phyloP scores from a whole-genome alignment of 2,888 invertebrate species.

The Hirtodrosophila cameraria region DNA sequence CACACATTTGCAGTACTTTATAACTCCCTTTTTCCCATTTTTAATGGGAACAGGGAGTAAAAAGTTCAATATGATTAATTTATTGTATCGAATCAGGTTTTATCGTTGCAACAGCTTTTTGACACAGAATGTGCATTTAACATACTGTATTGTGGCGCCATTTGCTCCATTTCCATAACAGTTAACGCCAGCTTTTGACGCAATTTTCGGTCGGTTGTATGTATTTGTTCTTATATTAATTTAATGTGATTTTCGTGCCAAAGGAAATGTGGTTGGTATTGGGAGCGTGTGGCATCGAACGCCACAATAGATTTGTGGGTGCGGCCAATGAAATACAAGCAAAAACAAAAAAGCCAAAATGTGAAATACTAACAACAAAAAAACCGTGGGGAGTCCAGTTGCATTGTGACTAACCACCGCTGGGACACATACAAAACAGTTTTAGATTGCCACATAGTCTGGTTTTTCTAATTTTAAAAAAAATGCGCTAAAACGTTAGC shows the following conservation, averaged over 20 bases:
- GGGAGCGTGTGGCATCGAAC: constrained; percentile 2
- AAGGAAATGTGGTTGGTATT: background rate
- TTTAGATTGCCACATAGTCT: background rate
- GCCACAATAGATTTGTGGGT: background rate
- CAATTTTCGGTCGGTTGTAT: background rate
- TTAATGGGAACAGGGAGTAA: too few species aligned
- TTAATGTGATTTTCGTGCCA: constrained; percentile 1
- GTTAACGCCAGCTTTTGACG: background rate
- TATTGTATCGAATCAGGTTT: too few species aligned
- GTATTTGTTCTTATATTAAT: background rate
- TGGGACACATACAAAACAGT: background rate
- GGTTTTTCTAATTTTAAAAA: constrained; percentile 2
- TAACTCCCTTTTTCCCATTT: too few species aligned
- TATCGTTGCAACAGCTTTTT: too few species aligned
- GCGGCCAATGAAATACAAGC: background rate
- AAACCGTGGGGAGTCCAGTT: background rate
- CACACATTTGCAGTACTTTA: too few species aligned
- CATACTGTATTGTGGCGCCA: background rate
- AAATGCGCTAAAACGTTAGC: background rate
- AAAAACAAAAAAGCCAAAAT: constrained; percentile 1
- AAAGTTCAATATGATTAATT: too few species aligned
- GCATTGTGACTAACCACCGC: background rate
- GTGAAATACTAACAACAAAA: background rate
- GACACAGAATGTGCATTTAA: background rate
- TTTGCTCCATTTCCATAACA: background rate